Conservation (phyloP, 2,113 vertebrate genomes). For the Xyrauchen texanus region DNA sequence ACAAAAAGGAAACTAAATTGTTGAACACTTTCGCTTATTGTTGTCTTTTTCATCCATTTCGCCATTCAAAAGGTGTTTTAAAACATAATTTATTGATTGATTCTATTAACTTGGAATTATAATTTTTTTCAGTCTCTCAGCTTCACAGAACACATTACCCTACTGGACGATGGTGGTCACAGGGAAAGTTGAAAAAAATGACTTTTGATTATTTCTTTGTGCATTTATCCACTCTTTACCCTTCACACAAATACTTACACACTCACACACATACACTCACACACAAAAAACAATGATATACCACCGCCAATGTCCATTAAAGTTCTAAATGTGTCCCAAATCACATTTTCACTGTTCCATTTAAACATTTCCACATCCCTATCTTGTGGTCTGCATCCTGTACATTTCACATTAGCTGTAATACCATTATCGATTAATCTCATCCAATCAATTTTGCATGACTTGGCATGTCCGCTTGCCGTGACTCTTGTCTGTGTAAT, state of each 20-base stretch:
- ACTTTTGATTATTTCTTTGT: conserved; percentile 20
- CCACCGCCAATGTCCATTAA: conserved; percentile 39
- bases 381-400: conserved; percentile 1
- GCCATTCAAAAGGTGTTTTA: neutral
- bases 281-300: conserved; percentile 33
- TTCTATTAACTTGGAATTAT: conserved; percentile 12
- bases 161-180: conserved; percentile 37
- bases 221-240: conserved; percentile 11
- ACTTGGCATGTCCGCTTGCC: conserved; percentile 42
- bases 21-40: too few relatives aligned
- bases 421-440: conserved; percentile 31
- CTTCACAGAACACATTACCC: conserved; percentile 25
- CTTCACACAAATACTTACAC: conserved; percentile 35
- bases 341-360: conserved; percentile 28
- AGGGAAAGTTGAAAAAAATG: conserved; percentile 38
- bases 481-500: conserved; percentile 11
- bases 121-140: conserved; percentile 21
- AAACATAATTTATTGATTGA: conserved; percentile 24
- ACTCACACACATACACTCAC: conserved; percentile 12
- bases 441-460: conserved; percentile 51
- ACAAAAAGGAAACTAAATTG: too few relatives aligned
- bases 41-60: too few relatives aligned
- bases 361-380: conserved; percentile 18
- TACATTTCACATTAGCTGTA: conserved; percentile 10
- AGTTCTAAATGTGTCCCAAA: conserved; percentile 37